Conservation (phyloP, 1,140 invertebrate species). For the Ceratoteleas bidentatus region DNA sequence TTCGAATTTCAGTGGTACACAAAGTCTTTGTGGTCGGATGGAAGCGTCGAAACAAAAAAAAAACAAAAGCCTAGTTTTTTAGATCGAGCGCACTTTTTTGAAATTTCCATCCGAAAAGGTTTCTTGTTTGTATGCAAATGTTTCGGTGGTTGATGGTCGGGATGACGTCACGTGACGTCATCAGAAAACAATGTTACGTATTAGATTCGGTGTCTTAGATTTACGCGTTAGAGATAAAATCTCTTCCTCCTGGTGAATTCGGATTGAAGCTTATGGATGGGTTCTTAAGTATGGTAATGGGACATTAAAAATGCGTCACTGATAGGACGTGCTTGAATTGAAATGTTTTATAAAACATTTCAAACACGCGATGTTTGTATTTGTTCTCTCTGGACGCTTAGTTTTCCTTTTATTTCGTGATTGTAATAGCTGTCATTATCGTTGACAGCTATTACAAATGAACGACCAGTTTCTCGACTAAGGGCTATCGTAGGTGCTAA, state of each 20-base stretch:
- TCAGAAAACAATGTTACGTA: conserved; percentile 2
- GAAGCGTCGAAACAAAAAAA: conserved; percentile 1
- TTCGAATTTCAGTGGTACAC: conserved; percentile 20
- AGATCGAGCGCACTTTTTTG: neutral
- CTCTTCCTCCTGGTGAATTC: conserved; percentile 2
- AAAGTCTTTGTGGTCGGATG: conserved; percentile 10
- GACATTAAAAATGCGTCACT: conserved; percentile 20
- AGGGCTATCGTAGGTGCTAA: conserved; percentile 4
- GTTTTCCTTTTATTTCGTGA: conserved; percentile 16
- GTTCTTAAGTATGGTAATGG: conserved; percentile 6
- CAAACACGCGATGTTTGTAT: conserved; percentile 14
- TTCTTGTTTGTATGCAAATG: conserved; percentile 22
- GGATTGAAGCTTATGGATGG: conserved; percentile 3
- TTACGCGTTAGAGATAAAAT: conserved; percentile 20
- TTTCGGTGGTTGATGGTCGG: neutral
- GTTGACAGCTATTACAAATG: no score
- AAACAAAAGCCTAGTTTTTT: neutral
- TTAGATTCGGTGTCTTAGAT: no score
- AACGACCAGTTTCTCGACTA: neutral
- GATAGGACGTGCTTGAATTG: conserved; percentile 18
- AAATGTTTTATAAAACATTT: conserved; percentile 18
- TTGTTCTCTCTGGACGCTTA: neutral
- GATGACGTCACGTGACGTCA: conserved; percentile 14
- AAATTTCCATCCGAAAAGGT: neutral
- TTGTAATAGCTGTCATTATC: conserved; percentile 4